phyloP scores from a whole-genome alignment of 2,888 invertebrate genomes.

The Platycheirus albimanus region DNA sequence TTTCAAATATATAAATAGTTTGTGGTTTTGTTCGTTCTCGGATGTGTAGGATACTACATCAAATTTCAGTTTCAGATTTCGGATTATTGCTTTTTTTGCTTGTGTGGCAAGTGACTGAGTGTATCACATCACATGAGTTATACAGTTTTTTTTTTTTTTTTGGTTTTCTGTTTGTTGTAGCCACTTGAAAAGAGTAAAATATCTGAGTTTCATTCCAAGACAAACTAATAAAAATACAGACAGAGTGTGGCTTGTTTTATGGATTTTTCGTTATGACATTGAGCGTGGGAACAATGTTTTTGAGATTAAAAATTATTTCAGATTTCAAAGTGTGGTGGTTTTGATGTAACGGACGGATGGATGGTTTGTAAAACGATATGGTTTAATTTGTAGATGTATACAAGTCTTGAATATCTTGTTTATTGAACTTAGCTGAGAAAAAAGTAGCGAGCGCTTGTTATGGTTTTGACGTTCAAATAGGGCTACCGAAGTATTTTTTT shows the following conservation, averaged over 20 bases:
- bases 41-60: conserved; percentile 45
- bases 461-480: too few relatives aligned
- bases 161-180: background rate
- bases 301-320: conserved; percentile 30
- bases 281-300: conserved; percentile 63
- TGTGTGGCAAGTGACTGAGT: conserved; percentile 68
- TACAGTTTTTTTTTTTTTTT: conserved; percentile 1
- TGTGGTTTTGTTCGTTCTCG: conserved; percentile 33
- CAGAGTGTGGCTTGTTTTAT: conserved; percentile 45
- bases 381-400: conserved; percentile 19
- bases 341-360: conserved; percentile 15
- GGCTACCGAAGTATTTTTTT: too few relatives aligned
- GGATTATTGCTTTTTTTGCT: conserved; percentile 49
- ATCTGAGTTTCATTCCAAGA: conserved; percentile 23
- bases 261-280: conserved; percentile 46
- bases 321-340: conserved; percentile 19
- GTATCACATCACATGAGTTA: conserved; percentile 25
- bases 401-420: too few relatives aligned
- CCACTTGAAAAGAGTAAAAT: conserved; percentile 59
- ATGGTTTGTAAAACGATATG: conserved; percentile 36
- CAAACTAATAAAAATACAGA: conserved; percentile 49
- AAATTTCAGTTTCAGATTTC: conserved; percentile 71
- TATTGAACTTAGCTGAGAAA: too few relatives aligned
- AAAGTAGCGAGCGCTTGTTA: too few relatives aligned
- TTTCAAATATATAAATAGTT: background rate